These are phyloP conservation scores for Gymnothorax reevesii DNA, from an alignment of 2,797 vertebrate species.

Conservation along the genomic window DNA sequence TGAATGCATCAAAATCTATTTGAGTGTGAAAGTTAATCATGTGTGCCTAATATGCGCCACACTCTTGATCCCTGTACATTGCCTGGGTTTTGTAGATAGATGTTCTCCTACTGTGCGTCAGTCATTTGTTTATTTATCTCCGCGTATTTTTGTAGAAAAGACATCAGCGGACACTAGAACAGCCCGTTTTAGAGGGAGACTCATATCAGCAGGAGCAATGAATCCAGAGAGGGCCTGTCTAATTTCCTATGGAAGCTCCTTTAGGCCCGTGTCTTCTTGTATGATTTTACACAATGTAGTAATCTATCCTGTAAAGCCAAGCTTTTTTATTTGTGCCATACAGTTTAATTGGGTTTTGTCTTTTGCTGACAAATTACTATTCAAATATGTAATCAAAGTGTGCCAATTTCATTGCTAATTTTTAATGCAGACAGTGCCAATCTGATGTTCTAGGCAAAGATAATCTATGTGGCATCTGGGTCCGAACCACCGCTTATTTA, in stretches of 20 bases:
- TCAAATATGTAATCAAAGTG: background rate
- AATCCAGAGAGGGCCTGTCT: slow-evolving; percentile 37
- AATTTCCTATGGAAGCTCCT: slow-evolving; percentile 34
- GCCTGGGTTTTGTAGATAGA: slow-evolving; percentile 28
- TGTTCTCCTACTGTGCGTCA: slow-evolving; percentile 29
- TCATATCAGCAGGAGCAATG: slow-evolving; percentile 41
- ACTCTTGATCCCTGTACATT: slow-evolving; percentile 14
- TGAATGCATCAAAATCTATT: background rate
- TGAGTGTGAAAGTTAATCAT: slow-evolving; percentile 10
- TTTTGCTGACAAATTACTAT: background rate
- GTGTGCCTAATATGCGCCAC: slow-evolving; percentile 18
- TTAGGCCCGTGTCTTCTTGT: slow-evolving; percentile 31
- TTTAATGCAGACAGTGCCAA: background rate
- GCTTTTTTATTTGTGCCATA: background rate
- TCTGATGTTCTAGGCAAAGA: slow-evolving; percentile 1
- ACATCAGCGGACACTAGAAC: slow-evolving; percentile 40
- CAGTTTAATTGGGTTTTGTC: background rate
- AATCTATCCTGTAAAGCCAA: background rate
- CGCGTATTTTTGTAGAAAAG: slow-evolving; percentile 47
- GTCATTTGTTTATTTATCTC: slow-evolving; percentile 40
- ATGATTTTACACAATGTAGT: background rate
- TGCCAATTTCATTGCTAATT: background rate
- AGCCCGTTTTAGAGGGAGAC: slow-evolving; percentile 31
- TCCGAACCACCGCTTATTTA: background rate
- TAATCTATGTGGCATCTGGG: background rate